Conservation (phyloP, 2,113 vertebrate genomes). For the Sigmodon hispidus region DNA sequence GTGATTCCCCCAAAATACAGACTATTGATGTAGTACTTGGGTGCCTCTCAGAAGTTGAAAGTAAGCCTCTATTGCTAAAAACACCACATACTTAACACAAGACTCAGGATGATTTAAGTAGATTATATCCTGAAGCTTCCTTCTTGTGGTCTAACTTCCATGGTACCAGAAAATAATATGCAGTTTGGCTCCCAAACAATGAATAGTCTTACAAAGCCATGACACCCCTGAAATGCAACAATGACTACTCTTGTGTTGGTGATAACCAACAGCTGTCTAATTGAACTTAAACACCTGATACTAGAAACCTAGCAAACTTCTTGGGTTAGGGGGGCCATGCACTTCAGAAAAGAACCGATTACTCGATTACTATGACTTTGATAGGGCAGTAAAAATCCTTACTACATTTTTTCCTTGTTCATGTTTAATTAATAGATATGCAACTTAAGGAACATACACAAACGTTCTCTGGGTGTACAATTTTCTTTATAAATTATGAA, state of each 20-base stretch:
- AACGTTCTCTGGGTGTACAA: too few species aligned
- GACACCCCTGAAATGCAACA: neutral
- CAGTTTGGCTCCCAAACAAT: neutral
- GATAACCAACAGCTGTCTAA: neutral
- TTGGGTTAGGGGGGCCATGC: neutral
- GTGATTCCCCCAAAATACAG: too few species aligned
- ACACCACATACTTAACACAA: neutral
- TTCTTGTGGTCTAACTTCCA: neutral
- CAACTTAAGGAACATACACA: too few species aligned
- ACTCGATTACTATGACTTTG: neutral
- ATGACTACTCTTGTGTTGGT: neutral
- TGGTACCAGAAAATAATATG: neutral
- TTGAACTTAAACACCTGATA: neutral
- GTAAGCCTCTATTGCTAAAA: too few species aligned
- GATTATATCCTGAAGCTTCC: neutral
- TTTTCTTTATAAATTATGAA: too few species aligned
- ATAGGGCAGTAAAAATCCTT: neutral
- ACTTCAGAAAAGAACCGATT: neutral
- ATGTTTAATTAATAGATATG: too few species aligned
- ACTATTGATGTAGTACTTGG: too few species aligned
- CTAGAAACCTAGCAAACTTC: neutral
- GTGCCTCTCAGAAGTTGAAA: neutral
- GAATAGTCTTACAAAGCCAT: neutral
- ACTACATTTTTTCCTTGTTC: too few species aligned
- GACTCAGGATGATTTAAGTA: neutral